Conservation (phyloP, 2,113 vertebrate genomes). For the Indicator indicator region DNA sequence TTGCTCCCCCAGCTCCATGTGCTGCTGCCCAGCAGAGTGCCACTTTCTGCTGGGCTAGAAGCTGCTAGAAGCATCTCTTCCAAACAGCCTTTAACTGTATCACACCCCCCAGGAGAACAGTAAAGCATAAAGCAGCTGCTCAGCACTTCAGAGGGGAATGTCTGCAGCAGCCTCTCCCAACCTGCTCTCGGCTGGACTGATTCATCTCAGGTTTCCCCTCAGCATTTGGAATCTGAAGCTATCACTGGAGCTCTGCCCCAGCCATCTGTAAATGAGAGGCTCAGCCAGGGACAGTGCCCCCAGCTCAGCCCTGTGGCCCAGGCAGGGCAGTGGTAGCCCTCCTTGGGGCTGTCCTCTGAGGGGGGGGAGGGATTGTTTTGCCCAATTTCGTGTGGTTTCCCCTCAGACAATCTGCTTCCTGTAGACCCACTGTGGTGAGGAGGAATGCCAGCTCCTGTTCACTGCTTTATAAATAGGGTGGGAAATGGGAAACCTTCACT, state of each 20-base stretch:
- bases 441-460: not conserved
- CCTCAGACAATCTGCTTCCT: not conserved
- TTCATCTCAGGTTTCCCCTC: not conserved
- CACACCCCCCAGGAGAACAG: not conserved
- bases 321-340: accelerated
- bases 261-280: not conserved
- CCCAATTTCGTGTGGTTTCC: not conserved
- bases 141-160: accelerated
- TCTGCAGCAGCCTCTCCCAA: not conserved
- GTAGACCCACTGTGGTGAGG: not conserved
- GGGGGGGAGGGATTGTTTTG: not conserved
- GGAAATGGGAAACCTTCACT: constrained; percentile 15
- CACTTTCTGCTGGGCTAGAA: not conserved
- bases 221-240: not conserved
- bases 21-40: not conserved
- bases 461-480: constrained; percentile 10
- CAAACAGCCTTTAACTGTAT: not conserved
- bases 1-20: not conserved
- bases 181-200: not conserved
- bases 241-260: not conserved
- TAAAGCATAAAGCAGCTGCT: not conserved
- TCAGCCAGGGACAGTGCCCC: accelerated
- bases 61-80: not conserved
- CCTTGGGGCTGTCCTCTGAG: not conserved
- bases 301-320: accelerated